phyloP scores from a whole-genome alignment of 2,888 invertebrate genomes.

The Pheosia tremula region DNA sequence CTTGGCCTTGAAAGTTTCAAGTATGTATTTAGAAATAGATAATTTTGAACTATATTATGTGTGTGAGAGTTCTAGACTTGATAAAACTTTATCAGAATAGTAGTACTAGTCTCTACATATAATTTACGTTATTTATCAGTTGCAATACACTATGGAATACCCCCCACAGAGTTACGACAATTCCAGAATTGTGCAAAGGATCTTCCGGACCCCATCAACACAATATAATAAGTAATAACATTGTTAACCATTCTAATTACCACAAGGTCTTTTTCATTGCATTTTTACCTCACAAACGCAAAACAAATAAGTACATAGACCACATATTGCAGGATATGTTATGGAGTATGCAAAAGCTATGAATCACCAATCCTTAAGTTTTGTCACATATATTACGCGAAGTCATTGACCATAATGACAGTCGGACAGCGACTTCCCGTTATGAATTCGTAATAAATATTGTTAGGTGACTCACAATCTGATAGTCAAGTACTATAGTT shows the following conservation, averaged over 20 bases:
- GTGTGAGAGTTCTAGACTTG: too few species aligned
- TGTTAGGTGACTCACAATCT: constrained; percentile 68
- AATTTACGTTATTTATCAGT: too few species aligned
- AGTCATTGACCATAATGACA: constrained; percentile 76
- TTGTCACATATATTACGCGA: constrained; percentile 48
- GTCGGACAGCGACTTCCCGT: constrained; percentile 69
- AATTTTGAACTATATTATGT: too few species aligned
- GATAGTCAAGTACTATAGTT: constrained; percentile 14
- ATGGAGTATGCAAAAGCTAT: not conserved
- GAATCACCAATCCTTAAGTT: constrained; percentile 51
- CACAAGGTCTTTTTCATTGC: constrained; percentile 14
- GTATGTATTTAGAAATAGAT: not conserved
- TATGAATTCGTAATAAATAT: constrained; percentile 65
- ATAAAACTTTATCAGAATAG: too few species aligned
- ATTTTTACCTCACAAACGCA: constrained; percentile 12
- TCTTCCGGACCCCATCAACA: not conserved
- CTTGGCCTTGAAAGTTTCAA: constrained; percentile 12
- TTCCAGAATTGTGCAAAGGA: constrained; percentile 3
- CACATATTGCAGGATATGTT: not conserved
- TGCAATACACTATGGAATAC: constrained; percentile 5
- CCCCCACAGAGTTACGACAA: constrained; percentile 28
- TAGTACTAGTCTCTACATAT: too few species aligned
- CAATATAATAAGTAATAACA: not conserved
- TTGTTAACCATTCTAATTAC: constrained; percentile 21
- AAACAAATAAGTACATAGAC: constrained; percentile 8